Conservation (phyloP, 2,797 vertebrate species). For the Garrulus glandarius region DNA sequence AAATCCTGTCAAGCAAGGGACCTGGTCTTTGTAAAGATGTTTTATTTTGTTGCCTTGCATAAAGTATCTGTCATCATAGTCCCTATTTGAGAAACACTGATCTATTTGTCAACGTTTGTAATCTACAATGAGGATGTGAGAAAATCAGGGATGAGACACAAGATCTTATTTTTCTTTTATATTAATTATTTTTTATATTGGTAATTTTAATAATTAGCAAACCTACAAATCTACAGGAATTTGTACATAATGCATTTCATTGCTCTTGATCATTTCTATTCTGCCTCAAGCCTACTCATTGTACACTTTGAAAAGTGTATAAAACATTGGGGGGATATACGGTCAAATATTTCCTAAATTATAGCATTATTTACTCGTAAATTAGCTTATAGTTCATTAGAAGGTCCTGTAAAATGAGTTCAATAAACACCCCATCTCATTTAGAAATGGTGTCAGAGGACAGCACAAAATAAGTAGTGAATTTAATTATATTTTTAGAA, state of each 20-base stretch:
- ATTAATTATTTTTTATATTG: not conserved
- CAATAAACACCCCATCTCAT: not conserved
- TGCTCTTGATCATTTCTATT: not conserved
- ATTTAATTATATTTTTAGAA: not conserved
- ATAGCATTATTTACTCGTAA: not conserved
- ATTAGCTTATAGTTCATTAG: not conserved
- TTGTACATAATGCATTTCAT: not conserved
- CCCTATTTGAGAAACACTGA: not conserved
- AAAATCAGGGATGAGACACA: not conserved
- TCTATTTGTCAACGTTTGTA: not conserved
- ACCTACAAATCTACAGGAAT: not conserved
- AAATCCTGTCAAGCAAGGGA: not conserved
- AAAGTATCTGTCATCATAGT: not conserved
- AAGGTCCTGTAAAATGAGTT: not conserved
- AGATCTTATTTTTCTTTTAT: not conserved
- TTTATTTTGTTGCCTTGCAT: not conserved
- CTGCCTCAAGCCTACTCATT: not conserved
- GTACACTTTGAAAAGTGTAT: not conserved
- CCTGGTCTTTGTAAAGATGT: not conserved
- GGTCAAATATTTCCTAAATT: not conserved
- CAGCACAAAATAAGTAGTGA: not conserved
- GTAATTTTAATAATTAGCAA: not conserved
- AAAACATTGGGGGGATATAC: not conserved
- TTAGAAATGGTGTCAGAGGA: not conserved
- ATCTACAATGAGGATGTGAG: not conserved